phyloP scores from a whole-genome alignment of 2,888 invertebrate genomes.

The Mactromeris polynyma region DNA sequence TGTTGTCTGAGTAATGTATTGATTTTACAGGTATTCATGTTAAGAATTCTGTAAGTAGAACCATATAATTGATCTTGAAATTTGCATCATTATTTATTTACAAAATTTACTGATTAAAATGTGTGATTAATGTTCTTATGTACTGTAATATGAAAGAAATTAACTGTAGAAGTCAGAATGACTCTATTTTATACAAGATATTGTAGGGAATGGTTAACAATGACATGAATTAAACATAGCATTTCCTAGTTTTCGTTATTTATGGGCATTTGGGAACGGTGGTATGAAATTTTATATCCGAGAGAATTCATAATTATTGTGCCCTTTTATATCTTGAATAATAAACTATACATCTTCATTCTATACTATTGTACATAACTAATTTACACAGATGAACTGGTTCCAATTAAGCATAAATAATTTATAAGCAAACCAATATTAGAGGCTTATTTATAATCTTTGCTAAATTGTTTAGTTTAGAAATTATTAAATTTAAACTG shows the following conservation, averaged over 20 bases:
- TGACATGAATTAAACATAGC: neutral
- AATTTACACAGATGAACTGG: neutral
- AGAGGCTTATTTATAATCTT: neutral
- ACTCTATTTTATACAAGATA: neutral
- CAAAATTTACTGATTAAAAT: neutral
- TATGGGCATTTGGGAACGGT: neutral
- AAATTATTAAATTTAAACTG: neutral
- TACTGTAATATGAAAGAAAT: constrained; percentile 3
- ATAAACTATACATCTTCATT: neutral
- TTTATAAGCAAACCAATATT: neutral
- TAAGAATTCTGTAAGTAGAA: neutral
- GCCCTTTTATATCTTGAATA: neutral
- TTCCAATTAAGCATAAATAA: neutral
- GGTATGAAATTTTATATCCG: constrained; percentile 10
- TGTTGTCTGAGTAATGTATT: neutral
- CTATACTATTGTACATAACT: neutral
- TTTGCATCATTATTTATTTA: constrained; percentile 11
- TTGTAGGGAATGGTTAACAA: neutral
- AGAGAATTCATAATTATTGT: neutral
- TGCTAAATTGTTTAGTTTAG: neutral
- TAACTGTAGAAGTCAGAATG: neutral
- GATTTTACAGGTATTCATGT: neutral
- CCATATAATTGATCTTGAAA: constrained; percentile 1
- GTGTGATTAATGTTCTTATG: neutral
- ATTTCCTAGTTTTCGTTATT: neutral